Evolutionary conservation across 1,140 invertebrate genomes (phyloP).

Genomic region (Penaeus indicus): DNA sequence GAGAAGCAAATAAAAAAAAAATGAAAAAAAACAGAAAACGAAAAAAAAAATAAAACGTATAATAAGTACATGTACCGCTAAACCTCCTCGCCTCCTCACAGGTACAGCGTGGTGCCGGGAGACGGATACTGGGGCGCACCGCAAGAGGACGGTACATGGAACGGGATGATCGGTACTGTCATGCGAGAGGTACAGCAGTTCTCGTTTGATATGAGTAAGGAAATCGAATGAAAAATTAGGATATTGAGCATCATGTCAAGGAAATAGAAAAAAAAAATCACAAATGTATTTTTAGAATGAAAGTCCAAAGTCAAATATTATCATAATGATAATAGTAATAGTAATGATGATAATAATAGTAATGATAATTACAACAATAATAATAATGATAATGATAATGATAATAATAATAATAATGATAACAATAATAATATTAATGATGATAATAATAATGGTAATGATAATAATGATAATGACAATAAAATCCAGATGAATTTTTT

Average conservation of each 20-base stretch:
- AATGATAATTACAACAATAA: background rate
- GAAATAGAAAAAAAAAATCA: too few relatives aligned
- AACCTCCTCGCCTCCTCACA: background rate
- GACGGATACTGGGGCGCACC: conserved; percentile 57
- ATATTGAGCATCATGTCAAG: too few relatives aligned
- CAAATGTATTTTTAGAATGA: too few relatives aligned
- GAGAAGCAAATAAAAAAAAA: background rate
- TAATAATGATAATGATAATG: conserved; percentile 3
- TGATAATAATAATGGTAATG: background rate
- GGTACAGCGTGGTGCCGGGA: conserved; percentile 51
- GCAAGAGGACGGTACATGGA: conserved; percentile 43
- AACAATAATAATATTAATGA: conserved; percentile 27
- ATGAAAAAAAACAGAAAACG: background rate
- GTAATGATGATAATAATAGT: background rate
- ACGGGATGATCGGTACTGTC: conserved; percentile 53
- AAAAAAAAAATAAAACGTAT: background rate
- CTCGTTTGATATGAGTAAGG: too few relatives aligned
- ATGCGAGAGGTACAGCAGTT: conserved; percentile 36
- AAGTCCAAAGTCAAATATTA: background rate
- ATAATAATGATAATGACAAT: background rate
- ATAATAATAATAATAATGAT: conserved; percentile 26
- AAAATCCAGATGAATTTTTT: background rate
- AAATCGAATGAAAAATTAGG: too few relatives aligned
- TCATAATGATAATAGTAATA: conserved; percentile 9
- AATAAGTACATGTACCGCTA: background rate